Evolutionary conservation across 2,888 invertebrate genomes (phyloP), one percentile per base, ranked within the genome.

Genomic region (Sialis fuliginosa): DNA sequence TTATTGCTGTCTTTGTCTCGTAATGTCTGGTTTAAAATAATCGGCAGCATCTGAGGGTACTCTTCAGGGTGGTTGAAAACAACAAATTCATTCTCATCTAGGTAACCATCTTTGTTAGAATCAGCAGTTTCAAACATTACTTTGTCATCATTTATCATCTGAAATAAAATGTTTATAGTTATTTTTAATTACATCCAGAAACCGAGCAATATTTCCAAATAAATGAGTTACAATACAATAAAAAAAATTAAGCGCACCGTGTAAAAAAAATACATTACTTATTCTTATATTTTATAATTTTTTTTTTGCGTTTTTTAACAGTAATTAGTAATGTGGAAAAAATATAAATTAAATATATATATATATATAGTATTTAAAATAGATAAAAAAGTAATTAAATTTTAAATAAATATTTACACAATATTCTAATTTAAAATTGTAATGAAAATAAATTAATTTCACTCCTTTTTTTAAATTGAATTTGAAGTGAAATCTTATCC

Each of bases 1-100:
- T 71, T 70, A 65, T 98, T 79, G 33, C 56, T 65, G 66, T 98
- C 97, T 64, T 88, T 89, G 52, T 92, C 90, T 2, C 76, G 67
- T 56, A 97, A 67, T 0, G 89, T 85, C 66, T 91, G 89, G 56
- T 82, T 72, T 52, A 89, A 62, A 41, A 91, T 75, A 53, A 79
- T 67, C 10, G 80, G 77, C 53, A 85, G 70, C 96, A 97, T 96
- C 58, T 77, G 74, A 33, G 79, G 79, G 63, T 88, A 84, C 62
- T 96, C 93, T 66, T 95, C 93, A 0, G 98, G 97, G 63, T 90
- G 91, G 42, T 86, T 80, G 65, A 96, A 97, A 22, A 84, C 76
- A 53, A 83, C 70, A 67, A 89, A 95, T 64, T 98, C 97, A 2
- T 75, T 68, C 2, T 71, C 58, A 56, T 80, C 75, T 45, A 98